These are phyloP conservation scores for Drosophila mettleri DNA, from an alignment of 2,888 invertebrate genomes.

Conservation along the genomic window DNA sequence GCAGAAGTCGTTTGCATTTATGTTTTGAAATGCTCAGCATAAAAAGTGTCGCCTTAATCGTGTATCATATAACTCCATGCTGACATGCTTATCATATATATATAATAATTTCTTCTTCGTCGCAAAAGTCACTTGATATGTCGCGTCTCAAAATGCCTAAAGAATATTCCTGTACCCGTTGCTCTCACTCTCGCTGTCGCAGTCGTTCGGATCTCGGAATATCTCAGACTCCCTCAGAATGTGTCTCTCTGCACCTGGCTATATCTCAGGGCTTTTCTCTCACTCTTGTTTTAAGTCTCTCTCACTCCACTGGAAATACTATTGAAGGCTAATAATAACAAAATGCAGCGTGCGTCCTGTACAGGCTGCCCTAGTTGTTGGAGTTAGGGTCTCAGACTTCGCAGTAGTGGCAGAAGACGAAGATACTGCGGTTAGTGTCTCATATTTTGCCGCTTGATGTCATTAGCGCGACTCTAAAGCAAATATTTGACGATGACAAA, in stretches of 20 bases:
- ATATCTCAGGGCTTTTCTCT: too few relatives aligned
- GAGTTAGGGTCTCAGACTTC: neutral
- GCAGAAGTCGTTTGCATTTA: neutral
- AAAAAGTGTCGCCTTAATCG: conserved; percentile 16
- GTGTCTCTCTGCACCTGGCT: too few relatives aligned
- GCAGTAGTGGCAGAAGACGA: conserved; percentile 3
- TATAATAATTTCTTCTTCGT: conserved; percentile 56
- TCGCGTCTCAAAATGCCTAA: neutral
- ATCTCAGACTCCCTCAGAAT: neutral
- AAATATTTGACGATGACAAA: conserved; percentile 77
- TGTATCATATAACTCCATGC: conserved; percentile 48
- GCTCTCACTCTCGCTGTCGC: neutral
- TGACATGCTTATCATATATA: conserved; percentile 1
- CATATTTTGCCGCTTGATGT: conserved; percentile 60
- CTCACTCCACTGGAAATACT: neutral
- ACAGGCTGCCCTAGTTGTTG: neutral
- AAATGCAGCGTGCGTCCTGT: conserved; percentile 39
- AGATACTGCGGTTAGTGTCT: conserved; percentile 20
- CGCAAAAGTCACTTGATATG: conserved; percentile 55
- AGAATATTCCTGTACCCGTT: neutral
- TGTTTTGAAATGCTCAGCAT: conserved; percentile 41
- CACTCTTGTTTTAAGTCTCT: neutral
- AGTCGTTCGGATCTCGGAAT: neutral
- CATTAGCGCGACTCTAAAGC: conserved; percentile 73
- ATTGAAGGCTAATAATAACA: conserved; percentile 61